Evolutionary conservation across 1,140 invertebrate genomes (phyloP).

Genomic region (Melanaphis sacchari): DNA sequence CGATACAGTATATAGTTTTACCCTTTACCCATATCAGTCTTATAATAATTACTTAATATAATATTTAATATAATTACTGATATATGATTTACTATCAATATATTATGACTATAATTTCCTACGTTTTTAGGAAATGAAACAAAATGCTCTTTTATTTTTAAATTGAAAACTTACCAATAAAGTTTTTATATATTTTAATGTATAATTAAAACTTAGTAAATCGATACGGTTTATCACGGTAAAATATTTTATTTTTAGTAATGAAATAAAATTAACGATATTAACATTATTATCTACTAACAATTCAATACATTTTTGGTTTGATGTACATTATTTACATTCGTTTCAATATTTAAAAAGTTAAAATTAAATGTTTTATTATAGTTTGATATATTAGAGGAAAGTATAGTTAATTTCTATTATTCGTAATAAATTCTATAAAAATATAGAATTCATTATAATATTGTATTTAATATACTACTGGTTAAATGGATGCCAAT

Average conservation of each 20-base stretch:
- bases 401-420: background rate
- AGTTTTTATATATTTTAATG: background rate
- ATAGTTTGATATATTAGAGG: too few species aligned
- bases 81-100: background rate
- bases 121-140: background rate
- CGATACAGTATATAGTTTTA: background rate
- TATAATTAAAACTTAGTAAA: too few species aligned
- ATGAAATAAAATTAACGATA: background rate
- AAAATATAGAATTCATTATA: background rate
- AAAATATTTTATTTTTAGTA: background rate
- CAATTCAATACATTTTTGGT: too few species aligned
- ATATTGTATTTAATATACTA: background rate
- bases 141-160: background rate
- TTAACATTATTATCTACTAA: too few species aligned
- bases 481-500: background rate
- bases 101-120: background rate
- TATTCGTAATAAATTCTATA: background rate
- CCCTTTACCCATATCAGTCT: background rate
- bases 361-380: too few species aligned
- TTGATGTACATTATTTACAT: background rate
- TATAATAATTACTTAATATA: background rate
- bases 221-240: background rate
- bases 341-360: too few species aligned
- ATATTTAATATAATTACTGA: background rate
- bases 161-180: too few species aligned